Percentiles rank a stretch among this genome's conserved stretches.
Conservation (phyloP, 2,888 invertebrate species). For the Ophioninae sp. region DNA sequence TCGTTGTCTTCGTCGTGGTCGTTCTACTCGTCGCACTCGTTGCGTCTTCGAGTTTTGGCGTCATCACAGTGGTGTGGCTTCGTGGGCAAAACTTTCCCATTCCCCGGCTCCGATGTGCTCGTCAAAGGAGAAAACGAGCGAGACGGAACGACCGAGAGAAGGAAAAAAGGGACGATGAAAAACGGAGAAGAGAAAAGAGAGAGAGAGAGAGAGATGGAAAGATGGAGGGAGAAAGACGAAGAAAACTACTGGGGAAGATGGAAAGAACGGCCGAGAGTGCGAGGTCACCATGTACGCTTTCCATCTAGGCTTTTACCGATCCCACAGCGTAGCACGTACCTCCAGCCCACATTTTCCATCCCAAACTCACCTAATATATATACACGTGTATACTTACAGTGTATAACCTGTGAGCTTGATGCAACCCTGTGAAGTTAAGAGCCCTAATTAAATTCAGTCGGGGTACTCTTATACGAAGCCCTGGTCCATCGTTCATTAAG, state of each 20-base stretch:
- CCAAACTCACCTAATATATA: slow-evolving; percentile 20
- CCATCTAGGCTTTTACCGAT: slow-evolving; percentile 60
- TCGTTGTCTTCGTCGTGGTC: slow-evolving; percentile 32
- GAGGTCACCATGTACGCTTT: slow-evolving; percentile 51
- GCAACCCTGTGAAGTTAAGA: slow-evolving; percentile 73
- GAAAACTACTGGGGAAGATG: slow-evolving; percentile 22
- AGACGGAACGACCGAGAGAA: slow-evolving; percentile 34
- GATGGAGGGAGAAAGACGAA: background rate
- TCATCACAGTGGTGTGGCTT: slow-evolving; percentile 57
- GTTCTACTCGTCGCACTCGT: slow-evolving; percentile 27
- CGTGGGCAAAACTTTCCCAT: slow-evolving; percentile 51
- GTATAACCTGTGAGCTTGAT: slow-evolving; percentile 51
- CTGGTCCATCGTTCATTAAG: slow-evolving; percentile 77
- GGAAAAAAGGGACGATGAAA: slow-evolving; percentile 23
- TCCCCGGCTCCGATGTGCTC: slow-evolving; percentile 43
- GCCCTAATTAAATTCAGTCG: slow-evolving; percentile 80
- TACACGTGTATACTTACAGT: slow-evolving; percentile 23
- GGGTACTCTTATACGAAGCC: slow-evolving; percentile 75
- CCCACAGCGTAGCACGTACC: slow-evolving; percentile 41
- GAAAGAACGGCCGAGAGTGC: slow-evolving; percentile 41
- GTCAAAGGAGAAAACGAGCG: slow-evolving; percentile 53
- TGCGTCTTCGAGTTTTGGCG: slow-evolving; percentile 56
- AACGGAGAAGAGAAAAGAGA: slow-evolving; percentile 10
- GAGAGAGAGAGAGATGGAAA: slow-evolving; percentile 17
- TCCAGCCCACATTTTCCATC: slow-evolving; percentile 36